Conservation (phyloP, 2,797 vertebrate genomes). For the Myotis daubentonii region DNA sequence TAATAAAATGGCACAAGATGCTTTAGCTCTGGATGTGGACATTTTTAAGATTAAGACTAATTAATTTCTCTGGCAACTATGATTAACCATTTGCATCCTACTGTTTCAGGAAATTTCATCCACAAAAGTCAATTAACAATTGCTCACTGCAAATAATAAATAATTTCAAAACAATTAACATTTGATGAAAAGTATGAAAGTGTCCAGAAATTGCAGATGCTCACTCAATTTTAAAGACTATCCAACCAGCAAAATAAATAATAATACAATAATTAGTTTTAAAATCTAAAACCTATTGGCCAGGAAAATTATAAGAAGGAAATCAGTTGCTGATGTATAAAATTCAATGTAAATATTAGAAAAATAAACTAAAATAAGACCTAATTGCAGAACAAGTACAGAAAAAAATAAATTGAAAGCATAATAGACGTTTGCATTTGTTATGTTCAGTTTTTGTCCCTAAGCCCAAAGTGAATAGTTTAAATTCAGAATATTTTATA, state of each 20-base stretch:
- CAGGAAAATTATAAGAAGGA: constrained; percentile 34
- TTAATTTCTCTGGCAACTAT: constrained; percentile 53
- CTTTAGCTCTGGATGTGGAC: constrained; percentile 33
- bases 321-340: not conserved
- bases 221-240: constrained; percentile 24
- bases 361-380: constrained; percentile 37
- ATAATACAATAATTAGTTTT: not conserved
- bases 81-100: constrained; percentile 15
- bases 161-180: constrained; percentile 7
- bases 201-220: constrained; percentile 53
- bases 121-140: constrained; percentile 57
- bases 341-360: constrained; percentile 25
- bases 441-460: not conserved
- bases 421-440: not conserved
- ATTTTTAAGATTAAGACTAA: constrained; percentile 64
- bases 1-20: constrained; percentile 49
- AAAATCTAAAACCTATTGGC: constrained; percentile 25
- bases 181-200: constrained; percentile 7
- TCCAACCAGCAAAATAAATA: not conserved
- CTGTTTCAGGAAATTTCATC: constrained; percentile 41
- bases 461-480: not conserved
- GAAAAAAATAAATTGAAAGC: not conserved
- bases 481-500: not conserved
- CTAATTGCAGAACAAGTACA: not conserved
- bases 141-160: constrained; percentile 48